Conservation (phyloP, 2,888 invertebrate species). For the Allacma fusca region DNA sequence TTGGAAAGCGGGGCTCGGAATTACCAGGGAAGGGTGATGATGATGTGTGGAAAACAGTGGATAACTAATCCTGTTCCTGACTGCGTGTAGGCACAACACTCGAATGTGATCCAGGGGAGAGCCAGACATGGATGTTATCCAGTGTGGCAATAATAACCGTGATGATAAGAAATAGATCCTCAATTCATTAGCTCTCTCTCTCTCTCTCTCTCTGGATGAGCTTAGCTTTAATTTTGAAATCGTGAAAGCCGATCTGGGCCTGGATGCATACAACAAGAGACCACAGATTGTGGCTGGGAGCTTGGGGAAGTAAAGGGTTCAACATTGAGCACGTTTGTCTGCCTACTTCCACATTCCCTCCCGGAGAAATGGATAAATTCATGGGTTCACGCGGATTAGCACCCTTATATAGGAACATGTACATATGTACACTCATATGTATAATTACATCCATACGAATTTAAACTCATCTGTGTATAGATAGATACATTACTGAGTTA, state of each 20-base stretch:
- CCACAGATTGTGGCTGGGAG: background rate
- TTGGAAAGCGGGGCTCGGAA: background rate
- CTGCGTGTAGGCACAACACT: background rate
- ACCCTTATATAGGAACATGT: too few relatives aligned
- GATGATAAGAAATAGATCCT: slow-evolving; percentile 36
- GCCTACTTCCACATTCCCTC: background rate
- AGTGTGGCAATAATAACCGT: slow-evolving; percentile 26
- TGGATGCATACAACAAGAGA: background rate
- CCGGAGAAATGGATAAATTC: background rate
- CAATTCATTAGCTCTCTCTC: slow-evolving; percentile 32
- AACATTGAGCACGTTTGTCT: background rate
- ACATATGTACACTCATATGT: too few relatives aligned
- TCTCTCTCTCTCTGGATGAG: slow-evolving; percentile 4
- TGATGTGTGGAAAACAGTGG: slow-evolving; percentile 2
- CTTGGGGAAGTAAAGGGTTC: background rate
- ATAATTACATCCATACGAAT: too few relatives aligned
- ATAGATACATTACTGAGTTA: too few relatives aligned
- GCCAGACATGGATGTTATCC: background rate
- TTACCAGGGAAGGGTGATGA: background rate
- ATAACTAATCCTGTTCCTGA: slow-evolving; percentile 7
- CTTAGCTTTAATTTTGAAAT: slow-evolving; percentile 13
- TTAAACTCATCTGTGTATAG: too few relatives aligned
- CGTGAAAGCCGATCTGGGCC: slow-evolving; percentile 7
- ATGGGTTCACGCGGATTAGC: background rate
- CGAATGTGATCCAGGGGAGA: background rate